These are phyloP conservation scores for Orthonyx spaldingii DNA, from an alignment of 2,113 vertebrate species.

Conservation along the genomic window DNA sequence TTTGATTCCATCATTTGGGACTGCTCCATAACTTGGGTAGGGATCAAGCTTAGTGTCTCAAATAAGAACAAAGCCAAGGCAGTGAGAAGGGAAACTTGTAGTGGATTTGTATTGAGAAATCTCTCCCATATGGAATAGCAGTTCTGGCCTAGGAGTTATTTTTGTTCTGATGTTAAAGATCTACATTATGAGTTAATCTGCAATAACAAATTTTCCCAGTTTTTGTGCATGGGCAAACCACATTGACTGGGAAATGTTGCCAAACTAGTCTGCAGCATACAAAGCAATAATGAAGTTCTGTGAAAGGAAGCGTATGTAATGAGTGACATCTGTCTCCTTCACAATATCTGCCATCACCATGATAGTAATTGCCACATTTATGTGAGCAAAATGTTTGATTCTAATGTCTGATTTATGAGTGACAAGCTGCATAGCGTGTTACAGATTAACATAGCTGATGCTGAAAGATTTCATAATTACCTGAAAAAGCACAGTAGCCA, in stretches of 20 bases:
- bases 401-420: neutral
- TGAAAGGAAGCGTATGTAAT: neutral
- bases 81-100: neutral
- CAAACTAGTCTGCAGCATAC: neutral
- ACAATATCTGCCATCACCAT: neutral
- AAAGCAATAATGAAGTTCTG: neutral
- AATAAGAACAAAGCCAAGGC: neutral
- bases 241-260: neutral
- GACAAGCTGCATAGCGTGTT: neutral
- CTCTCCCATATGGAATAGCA: neutral
- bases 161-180: neutral
- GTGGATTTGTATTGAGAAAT: neutral
- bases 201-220: neutral
- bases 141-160: neutral
- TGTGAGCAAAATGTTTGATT: neutral
- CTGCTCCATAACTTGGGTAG: neutral
- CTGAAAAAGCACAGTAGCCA: neutral
- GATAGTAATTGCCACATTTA: neutral
- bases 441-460: neutral
- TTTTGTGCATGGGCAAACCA: neutral
- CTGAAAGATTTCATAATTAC: neutral
- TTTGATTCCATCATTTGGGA: neutral
- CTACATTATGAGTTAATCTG: neutral
- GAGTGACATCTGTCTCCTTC: neutral
- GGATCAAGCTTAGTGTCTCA: neutral